phyloP scores from a whole-genome alignment of 2,888 invertebrate genomes.

The Linnaemya vulpina region DNA sequence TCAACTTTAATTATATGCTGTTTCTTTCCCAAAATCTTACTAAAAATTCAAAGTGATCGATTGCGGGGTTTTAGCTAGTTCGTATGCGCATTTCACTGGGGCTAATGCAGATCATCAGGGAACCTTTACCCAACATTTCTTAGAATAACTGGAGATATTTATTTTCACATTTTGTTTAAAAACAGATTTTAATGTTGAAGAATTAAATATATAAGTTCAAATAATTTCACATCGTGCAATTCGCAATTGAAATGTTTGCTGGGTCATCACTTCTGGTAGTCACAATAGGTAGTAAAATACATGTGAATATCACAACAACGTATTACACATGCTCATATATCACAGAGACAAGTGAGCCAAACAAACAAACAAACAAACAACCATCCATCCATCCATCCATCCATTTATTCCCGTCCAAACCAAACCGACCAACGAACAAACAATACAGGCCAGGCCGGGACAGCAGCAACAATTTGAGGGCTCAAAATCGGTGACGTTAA shows the following conservation, averaged over 20 bases:
- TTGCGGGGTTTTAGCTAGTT: no score
- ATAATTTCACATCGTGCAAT: no score
- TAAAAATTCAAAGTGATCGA: no score
- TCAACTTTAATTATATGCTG: no score
- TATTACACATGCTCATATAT: conserved; percentile 68
- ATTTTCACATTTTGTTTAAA: no score
- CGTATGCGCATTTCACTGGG: no score
- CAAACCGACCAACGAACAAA: conserved; percentile 42
- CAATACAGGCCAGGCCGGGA: conserved; percentile 42
- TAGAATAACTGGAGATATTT: no score
- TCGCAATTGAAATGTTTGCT: conserved; percentile 19
- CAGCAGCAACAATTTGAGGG: conserved; percentile 42
- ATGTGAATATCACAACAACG: conserved; percentile 54
- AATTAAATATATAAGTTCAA: no score
- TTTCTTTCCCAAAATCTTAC: no score
- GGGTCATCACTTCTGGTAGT: conserved; percentile 3
- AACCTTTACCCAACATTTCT: no score
- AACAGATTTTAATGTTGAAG: no score
- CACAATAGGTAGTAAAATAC: conserved; percentile 20
- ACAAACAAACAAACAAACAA: conserved; percentile 36
- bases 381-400: conserved; percentile 31
- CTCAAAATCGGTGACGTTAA: conserved; percentile 63
- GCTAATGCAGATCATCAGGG: no score
- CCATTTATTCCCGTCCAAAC: conserved; percentile 32
- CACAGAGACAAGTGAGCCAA: conserved; percentile 67